Conservation (phyloP, 1,140 invertebrate genomes). For the Venustaconcha ellipsiformis region DNA sequence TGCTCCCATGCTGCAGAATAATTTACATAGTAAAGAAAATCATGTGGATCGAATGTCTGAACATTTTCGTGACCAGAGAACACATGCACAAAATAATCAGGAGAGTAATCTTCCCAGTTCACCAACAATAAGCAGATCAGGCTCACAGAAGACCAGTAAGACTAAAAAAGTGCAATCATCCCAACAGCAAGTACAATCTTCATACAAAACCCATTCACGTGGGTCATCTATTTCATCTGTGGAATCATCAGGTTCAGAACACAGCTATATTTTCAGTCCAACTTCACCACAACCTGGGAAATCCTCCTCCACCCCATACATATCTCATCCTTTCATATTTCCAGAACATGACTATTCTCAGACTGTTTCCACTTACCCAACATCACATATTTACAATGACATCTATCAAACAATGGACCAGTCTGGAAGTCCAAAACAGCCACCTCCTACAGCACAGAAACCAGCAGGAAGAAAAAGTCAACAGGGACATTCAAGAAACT, state of each 20-base stretch:
- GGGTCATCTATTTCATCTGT: slow-evolving; percentile 30
- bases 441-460: slow-evolving; percentile 27
- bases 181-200: slow-evolving; percentile 6
- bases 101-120: slow-evolving; percentile 20
- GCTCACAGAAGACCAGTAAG: background rate
- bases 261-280: slow-evolving; percentile 23
- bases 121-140: slow-evolving; percentile 1
- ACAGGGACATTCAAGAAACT: slow-evolving; percentile 25
- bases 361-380: too few relatives aligned
- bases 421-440: slow-evolving; percentile 7
- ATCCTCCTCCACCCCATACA: background rate
- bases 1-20: slow-evolving; percentile 38
- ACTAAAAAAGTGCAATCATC: slow-evolving; percentile 17
- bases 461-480: slow-evolving; percentile 19
- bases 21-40: slow-evolving; percentile 18
- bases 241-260: slow-evolving; percentile 21
- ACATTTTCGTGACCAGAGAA: slow-evolving; percentile 20
- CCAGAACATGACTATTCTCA: background rate
- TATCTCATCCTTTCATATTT: slow-evolving; percentile 9
- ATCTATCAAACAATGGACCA: background rate
- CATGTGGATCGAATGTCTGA: slow-evolving; percentile 37
- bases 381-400: background rate
- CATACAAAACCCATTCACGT: slow-evolving; percentile 21
- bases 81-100: slow-evolving; percentile 28
- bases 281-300: background rate